Percentiles rank a stretch among this genome's conserved stretches.
Evolutionary conservation across 2,888 invertebrate species (phyloP).

Genomic region (Falcaria lacertinaria): DNA sequence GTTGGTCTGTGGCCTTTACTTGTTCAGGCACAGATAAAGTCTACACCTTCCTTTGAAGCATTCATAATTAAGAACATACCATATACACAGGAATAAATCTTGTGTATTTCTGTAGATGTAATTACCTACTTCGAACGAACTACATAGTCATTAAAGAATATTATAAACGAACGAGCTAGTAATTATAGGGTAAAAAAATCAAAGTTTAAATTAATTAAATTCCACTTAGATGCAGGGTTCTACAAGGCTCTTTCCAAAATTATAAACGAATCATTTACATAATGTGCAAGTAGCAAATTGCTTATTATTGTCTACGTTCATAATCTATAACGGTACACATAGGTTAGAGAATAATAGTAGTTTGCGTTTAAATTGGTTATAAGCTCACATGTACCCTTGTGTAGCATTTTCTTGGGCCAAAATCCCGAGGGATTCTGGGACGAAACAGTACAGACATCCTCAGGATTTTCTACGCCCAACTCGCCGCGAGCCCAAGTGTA

Average conservation of each 20-base stretch:
- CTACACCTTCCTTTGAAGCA: slow-evolving; percentile 24
- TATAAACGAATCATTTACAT: too few relatives aligned
- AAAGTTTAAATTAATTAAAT: too few relatives aligned
- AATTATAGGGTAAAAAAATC: too few relatives aligned
- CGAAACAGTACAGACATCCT: slow-evolving; percentile 27
- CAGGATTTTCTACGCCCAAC: slow-evolving; percentile 22
- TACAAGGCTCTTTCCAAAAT: too few relatives aligned
- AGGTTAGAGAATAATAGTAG: too few relatives aligned
- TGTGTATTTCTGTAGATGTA: slow-evolving; percentile 11
- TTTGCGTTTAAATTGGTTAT: background rate
- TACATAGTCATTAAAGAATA: too few relatives aligned
- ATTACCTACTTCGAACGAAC: background rate
- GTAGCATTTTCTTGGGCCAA: slow-evolving; percentile 23
- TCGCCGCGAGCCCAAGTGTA: slow-evolving; percentile 21
- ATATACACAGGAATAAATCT: slow-evolving; percentile 16
- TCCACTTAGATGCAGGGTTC: too few relatives aligned
- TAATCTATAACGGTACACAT: too few relatives aligned
- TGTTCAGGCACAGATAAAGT: slow-evolving; percentile 33
- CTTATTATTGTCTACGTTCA: too few relatives aligned
- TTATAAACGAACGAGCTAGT: too few relatives aligned
- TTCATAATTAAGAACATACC: slow-evolving; percentile 18
- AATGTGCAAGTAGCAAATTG: too few relatives aligned
- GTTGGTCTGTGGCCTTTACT: slow-evolving; percentile 16
- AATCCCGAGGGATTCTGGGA: slow-evolving; percentile 23
- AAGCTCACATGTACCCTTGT: slow-evolving; percentile 13